A percentile compares a stretch with the other conserved stretches of the same genome.
These are phyloP conservation scores for Hippocampus zosterae DNA, from an alignment of 2,113 vertebrate genomes.

Conservation along the genomic window DNA sequence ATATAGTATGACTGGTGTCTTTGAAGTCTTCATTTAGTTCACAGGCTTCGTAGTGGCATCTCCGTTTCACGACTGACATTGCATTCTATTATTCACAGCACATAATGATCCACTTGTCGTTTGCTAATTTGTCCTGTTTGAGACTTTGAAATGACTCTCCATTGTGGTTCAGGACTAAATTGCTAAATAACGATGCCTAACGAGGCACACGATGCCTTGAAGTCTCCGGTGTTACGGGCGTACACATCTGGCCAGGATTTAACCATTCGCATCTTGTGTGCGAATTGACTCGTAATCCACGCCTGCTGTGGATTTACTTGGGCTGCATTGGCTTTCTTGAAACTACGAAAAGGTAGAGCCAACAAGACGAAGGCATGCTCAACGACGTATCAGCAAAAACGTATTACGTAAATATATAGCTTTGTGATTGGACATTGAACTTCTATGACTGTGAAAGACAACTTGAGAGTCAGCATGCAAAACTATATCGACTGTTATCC, in stretches of 20 bases:
- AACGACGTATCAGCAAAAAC: neutral
- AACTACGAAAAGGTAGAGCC: neutral
- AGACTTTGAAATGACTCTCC: neutral
- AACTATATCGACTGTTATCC: no score
- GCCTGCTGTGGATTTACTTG: neutral
- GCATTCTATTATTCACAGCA: neutral
- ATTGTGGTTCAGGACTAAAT: neutral
- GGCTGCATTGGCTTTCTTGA: neutral
- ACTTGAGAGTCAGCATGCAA: no score
- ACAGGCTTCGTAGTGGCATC: neutral
- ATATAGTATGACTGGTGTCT: neutral
- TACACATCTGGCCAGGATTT: neutral
- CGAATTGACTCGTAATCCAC: neutral
- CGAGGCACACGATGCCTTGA: neutral
- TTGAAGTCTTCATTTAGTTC: neutral
- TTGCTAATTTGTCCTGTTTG: neutral
- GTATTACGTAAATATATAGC: neutral
- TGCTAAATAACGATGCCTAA: neutral
- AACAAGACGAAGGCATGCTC: neutral
- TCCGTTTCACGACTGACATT: neutral
- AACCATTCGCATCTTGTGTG: neutral
- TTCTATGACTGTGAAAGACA: no score
- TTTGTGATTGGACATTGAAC: neutral
- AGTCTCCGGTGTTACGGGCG: neutral
- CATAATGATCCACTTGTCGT: neutral